These are phyloP conservation scores for Stenoptilia bipunctidactyla DNA, from an alignment of 2,888 invertebrate species.

Conservation along the genomic window DNA sequence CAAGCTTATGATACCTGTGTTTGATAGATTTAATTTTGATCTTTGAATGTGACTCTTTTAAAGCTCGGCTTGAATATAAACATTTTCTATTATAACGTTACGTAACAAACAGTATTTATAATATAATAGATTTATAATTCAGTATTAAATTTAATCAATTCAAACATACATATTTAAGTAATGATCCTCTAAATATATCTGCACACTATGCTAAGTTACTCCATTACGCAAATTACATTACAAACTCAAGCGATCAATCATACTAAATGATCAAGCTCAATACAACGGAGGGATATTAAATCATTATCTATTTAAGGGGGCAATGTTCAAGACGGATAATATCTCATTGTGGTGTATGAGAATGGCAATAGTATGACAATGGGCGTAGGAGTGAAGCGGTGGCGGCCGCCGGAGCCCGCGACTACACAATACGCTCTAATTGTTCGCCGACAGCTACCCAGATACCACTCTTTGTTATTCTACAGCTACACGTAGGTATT, in stretches of 20 bases:
- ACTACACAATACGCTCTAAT: slow-evolving; percentile 54
- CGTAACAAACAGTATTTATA: no score
- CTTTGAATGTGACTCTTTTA: no score
- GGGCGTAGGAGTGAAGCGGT: slow-evolving; percentile 49
- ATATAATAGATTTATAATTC: no score
- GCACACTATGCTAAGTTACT: slow-evolving; percentile 23
- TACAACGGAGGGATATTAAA: slow-evolving; percentile 32
- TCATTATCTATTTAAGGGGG: slow-evolving; percentile 45
- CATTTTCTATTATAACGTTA: no score
- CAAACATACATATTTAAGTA: no score
- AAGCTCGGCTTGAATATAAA: no score
- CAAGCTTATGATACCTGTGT: no score
- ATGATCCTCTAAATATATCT: slow-evolving; percentile 16
- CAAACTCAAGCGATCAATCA: slow-evolving; percentile 44
- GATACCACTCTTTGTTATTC: slow-evolving; percentile 40
- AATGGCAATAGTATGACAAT: slow-evolving; percentile 54
- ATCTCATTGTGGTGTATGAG: slow-evolving; percentile 45
- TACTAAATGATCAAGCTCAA: slow-evolving; percentile 31
- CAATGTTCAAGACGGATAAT: slow-evolving; percentile 45
- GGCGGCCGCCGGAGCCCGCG: slow-evolving; percentile 38
- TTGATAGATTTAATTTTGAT: no score
- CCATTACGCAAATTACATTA: slow-evolving; percentile 30
- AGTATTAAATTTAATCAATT: no score
- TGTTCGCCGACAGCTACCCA: slow-evolving; percentile 54
- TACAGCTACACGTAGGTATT: background rate